Evolutionary conservation across 1,140 invertebrate genomes (phyloP), one percentile per base, ranked within the genome.

Genomic region (Neodiprion pinetum): DNA sequence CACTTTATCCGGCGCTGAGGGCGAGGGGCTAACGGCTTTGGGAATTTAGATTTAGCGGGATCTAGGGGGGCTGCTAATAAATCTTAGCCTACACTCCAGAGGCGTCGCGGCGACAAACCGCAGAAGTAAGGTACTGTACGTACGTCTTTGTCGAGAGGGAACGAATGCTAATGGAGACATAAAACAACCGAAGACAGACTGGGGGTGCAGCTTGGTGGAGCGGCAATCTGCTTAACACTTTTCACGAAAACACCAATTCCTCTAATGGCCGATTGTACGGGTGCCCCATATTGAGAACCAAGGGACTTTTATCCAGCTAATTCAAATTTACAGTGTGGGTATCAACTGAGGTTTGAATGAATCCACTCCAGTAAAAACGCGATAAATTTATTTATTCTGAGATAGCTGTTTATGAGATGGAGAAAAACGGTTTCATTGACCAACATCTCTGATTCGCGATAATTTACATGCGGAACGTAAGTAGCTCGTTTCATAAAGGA

Each of bases 131-230:
- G 53, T 61, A 61, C 53, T 61, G 53, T 61, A 14, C 11, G 53
- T 61, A 14, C 53, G 11, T 12, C 53, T 12, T 61, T 61, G 53
- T 14, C 28, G 12, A 69, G 67, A 23, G 67, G 21, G 67, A 69
- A 7, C 67, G 67, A 69, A 69, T 69, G 67, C 67, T 69, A 69
- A 69, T 69, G 67, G 67, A 69, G 67, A 69, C 67, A 69, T 69
- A 69, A 69, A 69, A 69, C 67, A 69, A 21, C 21, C 67, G 67
- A 47, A 69, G 67, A 69, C 67, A 69, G 40, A 69, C 67, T 21
- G 67, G 11, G 11, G 21, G 40, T 11, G 17, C 11, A 14, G 67
- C 21, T 69, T 69, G 67, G 7, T 28, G 67, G 40, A 23, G 21
- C 67, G 7, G 17, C 67, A 69, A 69, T 69, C 67, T 69, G 67